These are phyloP conservation scores for Panthera tigris DNA, from an alignment of 2,113 vertebrate species.

Conservation along the genomic window DNA sequence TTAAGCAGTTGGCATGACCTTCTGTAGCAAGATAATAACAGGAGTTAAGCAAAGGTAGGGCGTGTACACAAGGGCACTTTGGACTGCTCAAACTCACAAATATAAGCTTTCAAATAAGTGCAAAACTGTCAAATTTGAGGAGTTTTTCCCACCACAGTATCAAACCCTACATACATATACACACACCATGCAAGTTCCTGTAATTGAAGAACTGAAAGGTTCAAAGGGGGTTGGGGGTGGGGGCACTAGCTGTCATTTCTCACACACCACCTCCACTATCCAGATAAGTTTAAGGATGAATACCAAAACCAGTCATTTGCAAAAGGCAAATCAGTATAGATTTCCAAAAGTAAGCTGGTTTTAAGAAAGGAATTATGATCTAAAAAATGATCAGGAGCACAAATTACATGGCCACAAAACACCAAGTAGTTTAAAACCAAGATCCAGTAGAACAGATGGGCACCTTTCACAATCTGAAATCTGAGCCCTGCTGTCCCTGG, in stretches of 20 bases:
- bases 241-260: neutral
- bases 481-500: neutral
- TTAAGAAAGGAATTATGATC: neutral
- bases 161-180: neutral
- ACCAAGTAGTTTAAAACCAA: neutral
- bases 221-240: neutral
- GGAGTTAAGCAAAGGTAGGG: constrained; percentile 56
- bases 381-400: neutral
- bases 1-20: constrained; percentile 69
- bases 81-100: neutral
- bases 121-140: constrained; percentile 4
- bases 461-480: neutral
- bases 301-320: neutral
- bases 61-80: neutral
- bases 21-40: constrained; percentile 32
- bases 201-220: neutral
- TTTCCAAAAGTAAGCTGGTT: neutral
- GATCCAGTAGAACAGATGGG: neutral
- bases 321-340: constrained; percentile 1
- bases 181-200: neutral
- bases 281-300: neutral
- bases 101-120: neutral
- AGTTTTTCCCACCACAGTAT: constrained; percentile 6
- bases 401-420: neutral
- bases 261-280: neutral